These are phyloP conservation scores for Elgonia sp. DNA, from an alignment of 2,888 invertebrate species.

Conservation along the genomic window DNA sequence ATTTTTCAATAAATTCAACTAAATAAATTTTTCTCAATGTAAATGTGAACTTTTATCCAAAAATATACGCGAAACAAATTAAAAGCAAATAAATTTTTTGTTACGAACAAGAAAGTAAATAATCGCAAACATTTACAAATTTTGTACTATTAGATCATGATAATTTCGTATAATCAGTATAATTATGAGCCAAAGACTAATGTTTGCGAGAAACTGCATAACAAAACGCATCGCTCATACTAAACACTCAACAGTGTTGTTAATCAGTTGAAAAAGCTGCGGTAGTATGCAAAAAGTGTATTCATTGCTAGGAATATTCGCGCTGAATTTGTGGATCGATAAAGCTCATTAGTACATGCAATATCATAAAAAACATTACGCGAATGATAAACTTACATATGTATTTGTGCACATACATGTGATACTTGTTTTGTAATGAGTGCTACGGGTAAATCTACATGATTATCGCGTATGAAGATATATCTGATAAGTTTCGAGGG, in stretches of 20 bases:
- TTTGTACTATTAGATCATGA: not conserved
- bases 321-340: slow-evolving; percentile 43
- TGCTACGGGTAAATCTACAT: not conserved
- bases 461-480: slow-evolving; percentile 8
- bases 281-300: slow-evolving; percentile 11
- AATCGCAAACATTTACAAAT: not conserved
- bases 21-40: too few species aligned
- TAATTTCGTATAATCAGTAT: not conserved
- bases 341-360: slow-evolving; percentile 62
- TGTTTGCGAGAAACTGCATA: not conserved
- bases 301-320: slow-evolving; percentile 39
- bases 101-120: not conserved
- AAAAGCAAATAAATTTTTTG: too few species aligned
- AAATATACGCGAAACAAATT: too few species aligned
- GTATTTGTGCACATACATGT: not conserved
- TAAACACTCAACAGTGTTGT: slow-evolving; percentile 26
- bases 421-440: not conserved
- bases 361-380: slow-evolving; percentile 44
- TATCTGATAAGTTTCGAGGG: not conserved
- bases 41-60: too few species aligned
- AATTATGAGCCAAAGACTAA: not conserved
- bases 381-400: slow-evolving; percentile 1
- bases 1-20: too few species aligned
- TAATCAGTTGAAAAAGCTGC: slow-evolving; percentile 36
- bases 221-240: slow-evolving; percentile 19